Evolutionary conservation across 1,140 invertebrate genomes (phyloP).

Genomic region (Sesamia nonagrioides): DNA sequence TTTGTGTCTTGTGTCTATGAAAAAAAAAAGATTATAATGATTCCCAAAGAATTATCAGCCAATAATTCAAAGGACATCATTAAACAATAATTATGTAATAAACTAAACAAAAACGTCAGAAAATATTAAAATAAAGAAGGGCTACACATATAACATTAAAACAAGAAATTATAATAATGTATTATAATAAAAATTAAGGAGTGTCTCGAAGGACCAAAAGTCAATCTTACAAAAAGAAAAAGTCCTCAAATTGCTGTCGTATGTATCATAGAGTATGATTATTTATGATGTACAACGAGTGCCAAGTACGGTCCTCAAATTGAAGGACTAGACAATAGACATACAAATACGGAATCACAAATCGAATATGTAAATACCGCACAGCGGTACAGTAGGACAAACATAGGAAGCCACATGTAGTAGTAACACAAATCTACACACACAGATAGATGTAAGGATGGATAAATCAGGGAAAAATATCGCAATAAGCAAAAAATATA

Average conservation of each 20-base stretch:
- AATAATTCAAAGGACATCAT: conserved; percentile 71
- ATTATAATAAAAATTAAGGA: not conserved
- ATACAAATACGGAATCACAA: conserved; percentile 16
- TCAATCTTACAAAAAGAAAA: conserved; percentile 36
- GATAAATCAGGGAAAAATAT: no score
- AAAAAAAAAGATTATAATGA: conserved; percentile 34
- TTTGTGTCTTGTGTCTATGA: not conserved
- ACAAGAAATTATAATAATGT: not conserved
- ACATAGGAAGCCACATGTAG: no score
- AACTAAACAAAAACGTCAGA: not conserved
- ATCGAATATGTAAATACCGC: conserved; percentile 44
- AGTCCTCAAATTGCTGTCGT: conserved; percentile 9
- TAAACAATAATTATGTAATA: conserved; percentile 38
- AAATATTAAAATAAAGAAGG: not conserved
- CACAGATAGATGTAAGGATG: no score
- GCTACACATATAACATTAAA: no score
- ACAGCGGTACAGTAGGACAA: not conserved
- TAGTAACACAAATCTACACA: no score
- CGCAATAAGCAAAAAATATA: no score
- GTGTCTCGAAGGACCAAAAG: conserved; percentile 11
- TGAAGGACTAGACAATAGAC: conserved; percentile 3
- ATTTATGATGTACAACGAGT: conserved; percentile 40
- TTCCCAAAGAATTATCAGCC: conserved; percentile 76
- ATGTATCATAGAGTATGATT: conserved; percentile 35
- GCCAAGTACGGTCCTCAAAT: conserved; percentile 20